Conservation (phyloP, 2,797 vertebrate genomes). For the Lacerta agilis region DNA sequence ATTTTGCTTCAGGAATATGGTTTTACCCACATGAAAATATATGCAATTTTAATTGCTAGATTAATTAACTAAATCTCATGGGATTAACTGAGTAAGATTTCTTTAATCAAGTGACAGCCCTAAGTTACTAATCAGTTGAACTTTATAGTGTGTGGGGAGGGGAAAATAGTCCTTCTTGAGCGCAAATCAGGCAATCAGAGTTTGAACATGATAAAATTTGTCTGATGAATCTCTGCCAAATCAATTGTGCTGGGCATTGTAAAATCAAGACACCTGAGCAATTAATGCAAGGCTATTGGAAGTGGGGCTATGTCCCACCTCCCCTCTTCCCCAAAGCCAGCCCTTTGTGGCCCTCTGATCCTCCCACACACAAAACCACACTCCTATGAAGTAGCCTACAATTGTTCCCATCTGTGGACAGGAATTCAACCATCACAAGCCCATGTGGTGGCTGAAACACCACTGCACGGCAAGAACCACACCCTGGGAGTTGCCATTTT, state of each 20-base stretch:
- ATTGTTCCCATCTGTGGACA: too few species aligned
- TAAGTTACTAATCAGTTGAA: neutral
- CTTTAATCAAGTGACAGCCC: neutral
- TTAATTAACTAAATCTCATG: neutral
- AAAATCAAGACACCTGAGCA: neutral
- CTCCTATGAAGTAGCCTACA: neutral
- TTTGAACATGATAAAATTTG: neutral
- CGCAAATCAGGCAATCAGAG: too few species aligned
- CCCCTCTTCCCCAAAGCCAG: neutral
- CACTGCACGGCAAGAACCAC: neutral
- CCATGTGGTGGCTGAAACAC: neutral
- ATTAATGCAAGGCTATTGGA: neutral
- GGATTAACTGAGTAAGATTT: neutral
- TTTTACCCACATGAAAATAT: neutral
- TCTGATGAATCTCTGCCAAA: neutral
- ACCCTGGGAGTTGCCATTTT: neutral
- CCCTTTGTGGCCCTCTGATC: neutral
- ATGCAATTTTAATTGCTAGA: neutral
- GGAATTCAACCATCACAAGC: neutral
- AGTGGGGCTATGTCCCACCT: neutral
- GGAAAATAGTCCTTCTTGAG: too few species aligned
- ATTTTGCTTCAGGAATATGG: neutral
- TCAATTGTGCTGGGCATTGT: too few species aligned
- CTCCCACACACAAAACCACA: neutral
- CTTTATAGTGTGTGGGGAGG: neutral